Evolutionary conservation across 2,888 invertebrate genomes (phyloP), one percentile per base, ranked within the genome.

Genomic region (Linnaemya vulpina): DNA sequence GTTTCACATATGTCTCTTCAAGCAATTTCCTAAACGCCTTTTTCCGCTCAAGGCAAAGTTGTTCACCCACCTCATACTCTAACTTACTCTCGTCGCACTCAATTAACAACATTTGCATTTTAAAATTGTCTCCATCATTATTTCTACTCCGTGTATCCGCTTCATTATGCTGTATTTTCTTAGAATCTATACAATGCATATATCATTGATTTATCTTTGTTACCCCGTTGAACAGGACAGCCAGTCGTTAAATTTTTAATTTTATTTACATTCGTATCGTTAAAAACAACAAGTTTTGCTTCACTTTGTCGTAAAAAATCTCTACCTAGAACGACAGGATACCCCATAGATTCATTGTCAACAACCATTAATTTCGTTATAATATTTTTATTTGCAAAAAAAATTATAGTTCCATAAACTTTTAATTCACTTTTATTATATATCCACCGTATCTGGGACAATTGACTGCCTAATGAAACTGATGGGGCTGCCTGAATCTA

Each of bases 401-500:
- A n/a, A n/a, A n/a, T 76, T 67, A 86, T 70, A 53, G 60, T 35
- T 67, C 77, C 77, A 71, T 60, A 40, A 70, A 77, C 40, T 74
- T 65, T 74, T 49, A 82, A 58, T 73, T 67, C 11, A 65, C 79
- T 86, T 77, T 86, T 85, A 87, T 81, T 84, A n/a, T 67, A 75
- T 11, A 78, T 80, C 15, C 77, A 58, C n/a, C 17, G 38, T 35
- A n/a, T 38, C 53, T n/a, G 80, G 67, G 9, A 87, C 22, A n/a
- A 35, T 51, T 65, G 75, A 75, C 8, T 43, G 20, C 11, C 43
- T 65, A 0, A 84, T 60, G 15, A 86, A 75, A 53, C 84, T 86
- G 49, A 86, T 74, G 51, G 87, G 75, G 51, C 87, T 86, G 22
- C 84, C 87, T 2, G 87, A 83, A 68, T 86, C 84, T 80, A 85